Percentiles rank a stretch among this genome's conserved stretches.
Evolutionary conservation across 2,888 invertebrate species (phyloP).

Genomic region (Agrotis clavis): DNA sequence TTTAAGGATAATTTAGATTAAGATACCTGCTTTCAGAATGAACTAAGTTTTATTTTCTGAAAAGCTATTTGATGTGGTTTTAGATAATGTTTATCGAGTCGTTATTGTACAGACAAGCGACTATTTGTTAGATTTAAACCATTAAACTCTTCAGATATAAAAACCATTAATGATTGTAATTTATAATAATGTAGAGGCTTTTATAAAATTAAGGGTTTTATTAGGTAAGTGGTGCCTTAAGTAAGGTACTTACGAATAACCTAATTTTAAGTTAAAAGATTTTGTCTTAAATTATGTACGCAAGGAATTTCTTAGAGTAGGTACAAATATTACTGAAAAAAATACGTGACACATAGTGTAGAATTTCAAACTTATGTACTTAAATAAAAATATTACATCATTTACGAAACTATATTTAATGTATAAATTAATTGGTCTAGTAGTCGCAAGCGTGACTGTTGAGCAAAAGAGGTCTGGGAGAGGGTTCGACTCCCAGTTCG

Average conservation of each 20-base stretch:
- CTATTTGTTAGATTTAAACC: constrained; percentile 24
- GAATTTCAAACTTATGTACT: too few relatives aligned
- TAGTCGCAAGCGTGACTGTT: too few relatives aligned
- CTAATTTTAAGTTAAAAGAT: constrained; percentile 3
- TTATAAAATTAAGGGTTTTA: constrained; percentile 20
- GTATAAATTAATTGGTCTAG: too few relatives aligned
- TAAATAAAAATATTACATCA: too few relatives aligned
- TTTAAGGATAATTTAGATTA: constrained; percentile 53
- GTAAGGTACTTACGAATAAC: constrained; percentile 2
- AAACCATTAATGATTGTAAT: constrained; percentile 45
- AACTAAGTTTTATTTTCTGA: constrained; percentile 36
- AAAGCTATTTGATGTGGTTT: constrained; percentile 30
- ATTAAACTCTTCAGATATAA: constrained; percentile 22
- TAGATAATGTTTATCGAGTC: constrained; percentile 39
- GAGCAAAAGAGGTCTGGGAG: too few relatives aligned
- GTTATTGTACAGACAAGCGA: constrained; percentile 17
- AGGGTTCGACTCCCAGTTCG: too few relatives aligned
- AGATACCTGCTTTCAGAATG: constrained; percentile 41
- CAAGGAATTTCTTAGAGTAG: not conserved
- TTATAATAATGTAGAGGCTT: constrained; percentile 42
- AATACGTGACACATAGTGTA: too few relatives aligned
- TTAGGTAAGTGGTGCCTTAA: constrained; percentile 4
- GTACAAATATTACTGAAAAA: not conserved
- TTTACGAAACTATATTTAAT: too few relatives aligned
- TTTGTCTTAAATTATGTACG: not conserved